Evolutionary conservation across 64 coral and sea anemone genomes (phyloP).

Genomic region (Hydrozoanthus tunicans): DNA sequence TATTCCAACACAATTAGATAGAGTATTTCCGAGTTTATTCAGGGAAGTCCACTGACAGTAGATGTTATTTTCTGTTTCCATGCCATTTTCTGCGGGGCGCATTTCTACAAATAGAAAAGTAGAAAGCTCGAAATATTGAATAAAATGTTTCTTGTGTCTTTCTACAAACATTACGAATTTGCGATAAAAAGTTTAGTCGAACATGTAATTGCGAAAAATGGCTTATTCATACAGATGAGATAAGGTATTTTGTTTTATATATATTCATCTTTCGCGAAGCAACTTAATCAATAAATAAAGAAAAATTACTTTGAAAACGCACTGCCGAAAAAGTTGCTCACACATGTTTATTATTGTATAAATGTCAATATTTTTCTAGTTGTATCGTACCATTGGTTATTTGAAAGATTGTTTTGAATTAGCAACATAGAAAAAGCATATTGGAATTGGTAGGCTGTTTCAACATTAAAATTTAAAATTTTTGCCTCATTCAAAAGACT

Average conservation of each 20-base stretch:
- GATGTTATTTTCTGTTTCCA: background rate
- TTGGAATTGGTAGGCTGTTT: background rate
- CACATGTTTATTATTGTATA: background rate
- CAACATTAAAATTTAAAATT: constrained; percentile 17
- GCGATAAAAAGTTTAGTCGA: background rate
- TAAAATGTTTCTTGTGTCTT: constrained; percentile 5
- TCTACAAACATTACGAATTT: constrained; percentile 2
- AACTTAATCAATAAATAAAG: background rate
- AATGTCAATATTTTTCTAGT: background rate
- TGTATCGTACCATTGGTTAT: background rate
- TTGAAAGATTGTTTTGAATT: background rate
- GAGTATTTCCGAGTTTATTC: background rate
- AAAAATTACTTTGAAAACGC: background rate
- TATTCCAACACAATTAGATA: background rate
- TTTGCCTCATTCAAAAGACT: background rate
- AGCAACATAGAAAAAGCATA: too few relatives aligned
- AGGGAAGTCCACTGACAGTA: background rate
- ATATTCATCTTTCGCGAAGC: background rate
- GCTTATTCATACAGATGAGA: constrained; percentile 47
- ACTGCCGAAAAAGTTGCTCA: too few relatives aligned
- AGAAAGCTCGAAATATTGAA: background rate
- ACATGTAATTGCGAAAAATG: background rate
- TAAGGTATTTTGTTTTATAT: constrained; percentile 13
- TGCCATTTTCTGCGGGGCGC: constrained; percentile 11
- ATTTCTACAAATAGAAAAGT: constrained; percentile 1